A percentile compares a stretch with the other conserved stretches of the same genome.
Conservation (phyloP, 2,113 vertebrate species). For the Tetrax tetrax region DNA sequence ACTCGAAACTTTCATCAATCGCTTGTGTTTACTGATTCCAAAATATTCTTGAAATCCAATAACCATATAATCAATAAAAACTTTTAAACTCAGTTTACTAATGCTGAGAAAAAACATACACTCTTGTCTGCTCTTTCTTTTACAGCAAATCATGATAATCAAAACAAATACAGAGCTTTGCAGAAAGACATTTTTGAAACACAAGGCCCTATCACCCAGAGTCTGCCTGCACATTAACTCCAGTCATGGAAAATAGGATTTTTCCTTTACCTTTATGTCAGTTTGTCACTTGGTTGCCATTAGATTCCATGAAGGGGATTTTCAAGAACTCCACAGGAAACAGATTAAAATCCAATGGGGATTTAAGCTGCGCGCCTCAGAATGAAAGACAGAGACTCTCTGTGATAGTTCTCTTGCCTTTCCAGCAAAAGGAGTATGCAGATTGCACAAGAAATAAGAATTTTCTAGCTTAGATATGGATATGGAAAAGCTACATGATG, state of each 20-base stretch:
- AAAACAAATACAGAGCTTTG: conserved; percentile 6
- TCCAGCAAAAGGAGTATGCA: conserved; percentile 22
- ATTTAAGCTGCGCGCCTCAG: conserved; percentile 37
- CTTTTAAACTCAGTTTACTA: neutral
- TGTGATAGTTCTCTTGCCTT: conserved; percentile 19
- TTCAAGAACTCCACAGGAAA: conserved; percentile 57
- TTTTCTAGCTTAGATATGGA: conserved; percentile 42
- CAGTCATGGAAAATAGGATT: neutral
- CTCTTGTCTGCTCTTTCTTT: conserved; percentile 21
- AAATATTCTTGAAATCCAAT: conserved; percentile 12
- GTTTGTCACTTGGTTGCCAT: conserved; percentile 30
- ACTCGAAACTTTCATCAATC: neutral
- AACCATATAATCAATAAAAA: neutral
- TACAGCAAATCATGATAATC: conserved; percentile 33
- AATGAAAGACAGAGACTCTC: conserved; percentile 29
- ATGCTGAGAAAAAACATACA: neutral
- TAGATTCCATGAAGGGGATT: conserved; percentile 45
- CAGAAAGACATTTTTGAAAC: conserved; percentile 15
- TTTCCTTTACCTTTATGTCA: conserved; percentile 14
- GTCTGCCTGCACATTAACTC: conserved; percentile 3
- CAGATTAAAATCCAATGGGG: conserved; percentile 49
- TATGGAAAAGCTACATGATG: conserved; percentile 54
- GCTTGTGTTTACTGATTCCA: neutral
- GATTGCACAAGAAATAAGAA: conserved; percentile 63
- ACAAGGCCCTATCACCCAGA: conserved; percentile 9